Base-by-base conservation (phyloP, 2,113 vertebrate genomes). In the Mungos mungo region DNA sequence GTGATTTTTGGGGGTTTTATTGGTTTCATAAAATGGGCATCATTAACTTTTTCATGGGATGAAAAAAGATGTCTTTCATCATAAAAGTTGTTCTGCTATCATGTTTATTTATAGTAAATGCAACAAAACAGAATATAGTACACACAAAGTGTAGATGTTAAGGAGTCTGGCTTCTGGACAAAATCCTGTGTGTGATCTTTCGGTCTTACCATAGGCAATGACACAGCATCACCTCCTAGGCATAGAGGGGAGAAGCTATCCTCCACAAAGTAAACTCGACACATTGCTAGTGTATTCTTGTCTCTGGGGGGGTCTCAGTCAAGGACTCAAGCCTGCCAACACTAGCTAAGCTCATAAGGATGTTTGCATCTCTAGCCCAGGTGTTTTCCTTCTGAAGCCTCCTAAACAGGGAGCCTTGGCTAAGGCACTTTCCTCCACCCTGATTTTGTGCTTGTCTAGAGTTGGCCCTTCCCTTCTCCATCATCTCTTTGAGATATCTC, bases 181-280 rank as follows among this genome's bases (percentile, higher is more conserved):
- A 68, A 54, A 54, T 63, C 23, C 33, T 45, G 0, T 18, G 8
- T 33, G 23, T n/a, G 21, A 71, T 80, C 25, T 47, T 95, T 47
- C 11, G 11, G 19, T 19, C 25, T 93, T 27, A 29, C 33, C 5
- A 60, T 8, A 29, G 50, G 25, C n/a, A 60, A 41, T 79, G 21
- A 54, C 0, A 50, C 7, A 9, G 1, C 21, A 81, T 71, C 35
- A 0, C 12, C 12, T 82, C 9, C 18, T 12, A 72, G 18, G 25
- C 0, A 14, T 45, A 3, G 3, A 35, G 29, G 9, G 2, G 3
- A 9, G 8, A 87, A 68, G 25, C 2, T 60, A 13, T 1, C 2
- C 2, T 69, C 15, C 12, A 31, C 7, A 57, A 9, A n/a, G 27
- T 45, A 60, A 18, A 10, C 0, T 77, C 47, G 18, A 31, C 74